Evolutionary conservation across 1,140 invertebrate genomes (phyloP).

Genomic region (Periplaneta americana): DNA sequence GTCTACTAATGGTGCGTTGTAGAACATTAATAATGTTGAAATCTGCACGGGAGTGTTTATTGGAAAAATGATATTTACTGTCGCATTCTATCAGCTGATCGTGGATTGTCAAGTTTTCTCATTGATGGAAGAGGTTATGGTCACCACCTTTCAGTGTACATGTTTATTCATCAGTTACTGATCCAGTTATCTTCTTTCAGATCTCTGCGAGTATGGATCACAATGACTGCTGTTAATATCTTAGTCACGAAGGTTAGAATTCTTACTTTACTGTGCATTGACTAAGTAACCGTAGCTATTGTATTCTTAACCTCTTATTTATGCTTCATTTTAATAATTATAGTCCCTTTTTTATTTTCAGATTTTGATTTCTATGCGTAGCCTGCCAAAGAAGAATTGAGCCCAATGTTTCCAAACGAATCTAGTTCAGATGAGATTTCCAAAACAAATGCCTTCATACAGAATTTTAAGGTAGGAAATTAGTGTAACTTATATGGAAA

Average conservation of each 20-base stretch:
- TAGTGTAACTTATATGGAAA: neutral
- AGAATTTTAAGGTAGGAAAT: constrained; percentile 45
- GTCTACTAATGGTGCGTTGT: too few relatives aligned
- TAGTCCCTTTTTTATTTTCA: neutral
- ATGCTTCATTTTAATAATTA: too few relatives aligned
- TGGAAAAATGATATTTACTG: neutral
- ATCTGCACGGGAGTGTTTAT: neutral
- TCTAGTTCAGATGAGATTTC: constrained; percentile 56
- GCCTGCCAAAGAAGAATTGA: constrained; percentile 56
- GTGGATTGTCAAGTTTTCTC: neutral
- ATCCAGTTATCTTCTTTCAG: neutral
- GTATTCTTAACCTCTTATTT: too few relatives aligned
- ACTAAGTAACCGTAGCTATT: too few relatives aligned
- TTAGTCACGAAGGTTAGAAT: constrained; percentile 16
- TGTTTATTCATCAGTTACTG: neutral
- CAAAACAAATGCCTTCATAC: constrained; percentile 54
- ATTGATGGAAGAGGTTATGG: neutral
- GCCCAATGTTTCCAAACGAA: constrained; percentile 55
- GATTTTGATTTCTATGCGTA: constrained; percentile 44
- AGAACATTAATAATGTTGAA: too few relatives aligned
- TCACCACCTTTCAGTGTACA: too few relatives aligned
- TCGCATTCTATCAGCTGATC: neutral
- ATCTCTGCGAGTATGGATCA: constrained; percentile 17
- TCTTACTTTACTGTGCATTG: too few relatives aligned
- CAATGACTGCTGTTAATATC: constrained; percentile 14